A percentile compares a stretch with the other conserved stretches of the same genome.
Evolutionary conservation across 1,140 invertebrate species (phyloP).

Genomic region (Bombus picipes): DNA sequence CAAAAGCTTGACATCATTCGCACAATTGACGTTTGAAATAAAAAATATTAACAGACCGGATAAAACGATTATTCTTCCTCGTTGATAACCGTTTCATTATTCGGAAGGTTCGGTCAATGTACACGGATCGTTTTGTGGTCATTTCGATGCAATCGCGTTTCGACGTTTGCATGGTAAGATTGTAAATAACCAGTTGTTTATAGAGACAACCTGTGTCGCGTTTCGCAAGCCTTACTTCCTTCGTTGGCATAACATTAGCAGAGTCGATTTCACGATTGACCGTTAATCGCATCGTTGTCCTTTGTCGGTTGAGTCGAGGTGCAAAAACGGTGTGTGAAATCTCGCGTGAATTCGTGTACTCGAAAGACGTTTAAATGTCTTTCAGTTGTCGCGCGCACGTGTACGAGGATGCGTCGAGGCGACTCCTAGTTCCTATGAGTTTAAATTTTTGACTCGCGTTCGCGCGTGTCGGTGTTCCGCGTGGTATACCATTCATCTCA

Average conservation of each 20-base stretch:
- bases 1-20: slow-evolving; percentile 1
- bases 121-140: background rate
- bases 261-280: background rate
- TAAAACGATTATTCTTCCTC: background rate
- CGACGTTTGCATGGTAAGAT: background rate
- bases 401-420: slow-evolving; percentile 20
- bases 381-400: slow-evolving; percentile 43
- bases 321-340: slow-evolving; percentile 18
- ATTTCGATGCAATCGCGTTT: background rate
- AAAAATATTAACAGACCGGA: background rate
- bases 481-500: background rate
- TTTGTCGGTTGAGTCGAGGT: background rate
- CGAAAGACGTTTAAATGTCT: slow-evolving; percentile 33
- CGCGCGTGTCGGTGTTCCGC: background rate
- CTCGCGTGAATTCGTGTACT: slow-evolving; percentile 20
- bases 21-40: background rate
- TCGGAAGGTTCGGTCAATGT: background rate
- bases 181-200: background rate
- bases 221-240: background rate
- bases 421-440: slow-evolving; percentile 4
- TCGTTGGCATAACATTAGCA: background rate
- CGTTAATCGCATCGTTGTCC: background rate
- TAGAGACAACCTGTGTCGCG: background rate
- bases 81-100: background rate
- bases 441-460: slow-evolving; percentile 15